Conservation (phyloP, 1,140 invertebrate species). For the Heterodera schachtii region DNA sequence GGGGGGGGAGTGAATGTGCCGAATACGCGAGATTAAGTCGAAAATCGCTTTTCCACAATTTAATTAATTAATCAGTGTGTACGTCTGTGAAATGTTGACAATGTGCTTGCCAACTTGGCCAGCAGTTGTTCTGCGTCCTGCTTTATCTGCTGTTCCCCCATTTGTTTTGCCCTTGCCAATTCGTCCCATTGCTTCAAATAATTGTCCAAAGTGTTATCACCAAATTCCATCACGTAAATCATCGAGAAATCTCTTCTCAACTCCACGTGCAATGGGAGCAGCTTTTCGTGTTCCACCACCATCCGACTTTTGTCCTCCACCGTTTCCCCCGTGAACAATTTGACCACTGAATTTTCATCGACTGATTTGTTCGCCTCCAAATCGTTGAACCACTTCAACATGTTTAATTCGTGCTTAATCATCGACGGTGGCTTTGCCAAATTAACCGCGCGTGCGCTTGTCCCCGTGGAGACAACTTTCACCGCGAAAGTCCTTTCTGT, state of each 20-base stretch:
- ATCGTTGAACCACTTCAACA: not conserved
- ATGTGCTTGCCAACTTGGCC: not conserved
- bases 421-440: slow-evolving; percentile 3
- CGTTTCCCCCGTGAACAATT: not conserved
- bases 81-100: not conserved
- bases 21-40: too few relatives aligned
- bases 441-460: not conserved
- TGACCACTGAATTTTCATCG: not conserved
- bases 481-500: not conserved
- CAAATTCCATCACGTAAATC: slow-evolving; percentile 9
- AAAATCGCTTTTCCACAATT: too few relatives aligned
- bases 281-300: not conserved
- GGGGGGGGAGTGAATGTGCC: too few relatives aligned
- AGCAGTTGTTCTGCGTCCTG: not conserved
- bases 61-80: not conserved
- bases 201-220: not conserved
- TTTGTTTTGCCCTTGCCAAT: not conserved
- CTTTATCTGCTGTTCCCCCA: not conserved
- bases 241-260: not conserved
- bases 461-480: not conserved
- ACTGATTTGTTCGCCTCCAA: not conserved
- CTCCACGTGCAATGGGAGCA: not conserved
- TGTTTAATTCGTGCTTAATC: slow-evolving; percentile 1
- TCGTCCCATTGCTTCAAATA: not conserved
- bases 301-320: not conserved